Evolutionary conservation across 2,113 vertebrate species (phyloP).

Genomic region (pig (Sus scrofa)): T2T-Sscrofa CM000820.6:28285001-28285500

Average conservation of each 20-base stretch:
- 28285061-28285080: not conserved
- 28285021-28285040: not conserved
- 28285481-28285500: not conserved
- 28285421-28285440: constrained; percentile 8
- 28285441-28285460: not conserved
- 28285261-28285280: not conserved
- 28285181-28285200: not conserved
- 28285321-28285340: not conserved
- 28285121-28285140: not conserved
- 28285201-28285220: not conserved
- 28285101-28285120: not conserved
- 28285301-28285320: not conserved
- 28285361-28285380: constrained; percentile 27
- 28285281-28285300: not conserved
- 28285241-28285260: not conserved
- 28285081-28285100: not conserved
- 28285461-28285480: constrained; percentile 15
- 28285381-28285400: constrained; percentile 49
- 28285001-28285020: not conserved
- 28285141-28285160: not conserved
- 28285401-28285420: not conserved
- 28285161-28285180: not conserved
- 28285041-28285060: not conserved
- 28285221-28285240: not conserved
- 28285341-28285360: not conserved